Evolutionary conservation across 2,797 vertebrate genomes (phyloP).

Genomic region (Picus viridis): DNA sequence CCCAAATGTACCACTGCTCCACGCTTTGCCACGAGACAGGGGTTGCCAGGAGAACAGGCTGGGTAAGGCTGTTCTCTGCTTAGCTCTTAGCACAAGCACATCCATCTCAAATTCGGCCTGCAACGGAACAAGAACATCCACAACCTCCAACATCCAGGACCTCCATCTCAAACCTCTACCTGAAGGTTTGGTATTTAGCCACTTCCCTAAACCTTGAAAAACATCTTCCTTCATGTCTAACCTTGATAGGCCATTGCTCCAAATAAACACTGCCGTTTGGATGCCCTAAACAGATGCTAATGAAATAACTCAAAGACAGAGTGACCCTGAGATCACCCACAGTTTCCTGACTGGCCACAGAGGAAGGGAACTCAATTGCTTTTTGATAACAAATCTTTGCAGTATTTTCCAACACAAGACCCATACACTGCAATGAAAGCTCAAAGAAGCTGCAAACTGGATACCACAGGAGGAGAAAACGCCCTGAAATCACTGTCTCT

Average conservation of each 20-base stretch:
- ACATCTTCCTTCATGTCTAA: accelerated
- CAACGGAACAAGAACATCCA: background rate
- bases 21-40: accelerated
- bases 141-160: background rate
- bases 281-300: background rate
- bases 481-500: background rate
- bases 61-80: background rate
- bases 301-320: background rate
- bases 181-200: background rate
- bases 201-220: background rate
- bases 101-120: background rate
- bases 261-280: background rate
- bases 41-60: background rate
- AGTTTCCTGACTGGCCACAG: background rate
- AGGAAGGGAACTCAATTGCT: background rate
- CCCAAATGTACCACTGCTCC: accelerated
- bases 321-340: background rate
- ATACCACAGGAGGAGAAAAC: background rate
- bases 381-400: background rate
- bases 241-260: background rate
- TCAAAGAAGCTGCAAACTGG: background rate
- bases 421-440: background rate
- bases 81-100: background rate
- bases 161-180: background rate
- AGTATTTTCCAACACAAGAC: background rate